Evolutionary conservation across 1,140 invertebrate genomes (phyloP).

Genomic region (Neuroterus valhalla): DNA sequence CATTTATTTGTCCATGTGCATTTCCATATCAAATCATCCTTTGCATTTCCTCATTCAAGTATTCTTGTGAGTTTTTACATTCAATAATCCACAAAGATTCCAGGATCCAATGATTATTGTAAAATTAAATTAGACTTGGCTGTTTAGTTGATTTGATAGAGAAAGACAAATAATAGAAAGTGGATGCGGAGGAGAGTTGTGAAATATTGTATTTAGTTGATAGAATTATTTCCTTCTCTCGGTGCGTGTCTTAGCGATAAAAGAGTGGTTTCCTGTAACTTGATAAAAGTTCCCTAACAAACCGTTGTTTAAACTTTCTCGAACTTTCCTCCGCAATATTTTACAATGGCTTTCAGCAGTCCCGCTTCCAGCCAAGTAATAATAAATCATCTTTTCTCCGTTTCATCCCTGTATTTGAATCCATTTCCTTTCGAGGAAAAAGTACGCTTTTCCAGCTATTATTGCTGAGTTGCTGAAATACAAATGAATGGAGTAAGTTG

Average conservation of each 20-base stretch:
- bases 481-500: neutral
- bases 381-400: constrained; percentile 30
- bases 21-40: too few relatives aligned
- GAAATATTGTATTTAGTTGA: neutral
- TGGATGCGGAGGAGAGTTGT: too few relatives aligned
- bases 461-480: constrained; percentile 1
- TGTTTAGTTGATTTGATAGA: too few relatives aligned
- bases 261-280: constrained; percentile 27
- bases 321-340: constrained; percentile 23
- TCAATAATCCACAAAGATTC: too few relatives aligned
- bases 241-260: constrained; percentile 17
- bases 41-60: too few relatives aligned
- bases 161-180: too few relatives aligned
- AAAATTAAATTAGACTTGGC: too few relatives aligned
- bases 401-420: constrained; percentile 22
- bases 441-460: neutral
- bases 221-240: neutral
- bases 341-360: constrained; percentile 27
- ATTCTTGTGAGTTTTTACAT: too few relatives aligned
- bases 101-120: too few relatives aligned
- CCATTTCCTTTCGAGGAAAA: constrained; percentile 13
- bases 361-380: constrained; percentile 18
- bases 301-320: constrained; percentile 29
- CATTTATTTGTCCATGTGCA: too few relatives aligned
- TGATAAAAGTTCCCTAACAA: constrained; percentile 29